Base-by-base conservation (phyloP, 2,888 invertebrate genomes). In the Mactromeris polynyma region DNA sequence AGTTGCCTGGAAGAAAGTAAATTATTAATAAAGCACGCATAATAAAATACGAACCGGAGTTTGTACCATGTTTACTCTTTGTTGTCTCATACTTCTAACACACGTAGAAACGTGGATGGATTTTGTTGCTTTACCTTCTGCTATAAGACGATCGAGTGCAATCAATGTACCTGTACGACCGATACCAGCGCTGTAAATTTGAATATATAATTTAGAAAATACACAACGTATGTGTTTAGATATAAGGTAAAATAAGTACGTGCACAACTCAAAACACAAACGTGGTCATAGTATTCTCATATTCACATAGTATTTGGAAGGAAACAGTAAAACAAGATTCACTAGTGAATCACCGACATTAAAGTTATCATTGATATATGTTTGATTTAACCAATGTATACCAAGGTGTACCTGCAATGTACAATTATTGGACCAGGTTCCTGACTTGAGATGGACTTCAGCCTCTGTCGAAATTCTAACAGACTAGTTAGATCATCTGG, bases 1-100 rank as follows among this genome's bases (percentile, higher is more conserved):
- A n/a, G n/a, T n/a, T n/a, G n/a, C n/a, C n/a, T n/a, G n/a, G n/a
- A n/a, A n/a, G n/a, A n/a, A n/a, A n/a, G n/a, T n/a, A n/a, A n/a
- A n/a, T n/a, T n/a, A n/a, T n/a, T n/a, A n/a, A n/a, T n/a, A n/a
- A n/a, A n/a, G n/a, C n/a, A n/a, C n/a, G n/a, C n/a, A n/a, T n/a
- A n/a, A 46, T 46, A 11, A 17, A 1, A 33, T 31, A 64, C 82
- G 36, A n/a, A 89, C 89, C 69, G 51, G 54, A 33, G 89, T 89
- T 78, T 89, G 89, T 0, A 89, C 89, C 89, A 89, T 89, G 26
- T 86, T 89, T 6, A 89, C 89, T 33, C 89, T 46, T 40, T 86
- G 89, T 73, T 83, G 42, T 77, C 89, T 40, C 58, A 89, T 51
- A n/a, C 38, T 69, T 21, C 69, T 46, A 6, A 89, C 83, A 64